These are phyloP conservation scores for Conus ventricosus DNA, from an alignment of 1,140 invertebrate genomes.

Conservation along the genomic window DNA sequence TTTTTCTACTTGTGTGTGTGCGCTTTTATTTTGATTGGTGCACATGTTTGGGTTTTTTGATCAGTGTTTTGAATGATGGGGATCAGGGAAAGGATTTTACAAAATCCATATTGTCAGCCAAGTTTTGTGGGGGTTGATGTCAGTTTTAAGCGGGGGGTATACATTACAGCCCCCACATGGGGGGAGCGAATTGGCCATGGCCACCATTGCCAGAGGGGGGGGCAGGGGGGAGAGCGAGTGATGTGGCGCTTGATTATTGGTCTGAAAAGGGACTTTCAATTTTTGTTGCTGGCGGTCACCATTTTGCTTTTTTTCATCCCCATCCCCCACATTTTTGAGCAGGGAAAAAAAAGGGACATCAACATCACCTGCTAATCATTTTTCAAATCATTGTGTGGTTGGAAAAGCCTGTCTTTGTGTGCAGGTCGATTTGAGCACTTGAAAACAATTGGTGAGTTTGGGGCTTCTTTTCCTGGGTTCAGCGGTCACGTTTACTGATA, in stretches of 20 bases:
- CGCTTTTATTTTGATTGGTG: no score
- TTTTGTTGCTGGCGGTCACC: neutral
- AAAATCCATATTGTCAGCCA: no score
- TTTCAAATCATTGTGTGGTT: neutral
- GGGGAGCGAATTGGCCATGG: neutral
- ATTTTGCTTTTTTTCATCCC: conserved; percentile 12
- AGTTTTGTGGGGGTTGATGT: no score
- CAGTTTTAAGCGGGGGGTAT: neutral
- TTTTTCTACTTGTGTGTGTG: no score
- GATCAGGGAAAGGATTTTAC: no score
- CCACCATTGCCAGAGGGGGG: neutral
- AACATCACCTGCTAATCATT: neutral
- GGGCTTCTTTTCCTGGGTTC: neutral
- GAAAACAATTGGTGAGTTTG: neutral
- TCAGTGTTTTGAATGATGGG: no score
- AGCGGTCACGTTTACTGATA: neutral
- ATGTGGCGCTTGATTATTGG: neutral
- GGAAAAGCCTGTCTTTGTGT: neutral
- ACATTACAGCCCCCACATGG: neutral
- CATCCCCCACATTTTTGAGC: neutral
- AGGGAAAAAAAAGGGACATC: neutral
- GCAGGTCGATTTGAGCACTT: neutral
- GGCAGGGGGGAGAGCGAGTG: no score
- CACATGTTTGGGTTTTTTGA: no score
- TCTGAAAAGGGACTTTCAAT: neutral